Base-by-base conservation (phyloP, 2,888 invertebrate genomes). In the Oligia strigilis region DNA sequence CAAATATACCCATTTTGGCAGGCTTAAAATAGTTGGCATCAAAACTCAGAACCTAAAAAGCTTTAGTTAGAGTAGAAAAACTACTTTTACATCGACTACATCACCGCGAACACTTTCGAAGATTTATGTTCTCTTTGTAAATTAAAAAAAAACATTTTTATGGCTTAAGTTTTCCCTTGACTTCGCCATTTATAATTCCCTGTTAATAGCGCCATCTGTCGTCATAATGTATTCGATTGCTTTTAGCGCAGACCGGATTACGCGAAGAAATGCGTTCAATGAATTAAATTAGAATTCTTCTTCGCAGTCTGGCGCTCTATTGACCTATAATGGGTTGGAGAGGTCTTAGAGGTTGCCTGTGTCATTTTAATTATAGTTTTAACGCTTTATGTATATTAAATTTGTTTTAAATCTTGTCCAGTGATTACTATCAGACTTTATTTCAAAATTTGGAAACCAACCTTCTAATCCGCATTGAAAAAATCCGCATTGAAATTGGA, bases 151-250 rank as follows among this genome's bases (percentile, higher is more conserved):
- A 77, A 40, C 36, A 29, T 14, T 69, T 66, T 71, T 82, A 78
- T 73, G 1, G 70, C 19, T 4, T 6, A 86, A 83, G 6, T 62
- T 81, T 81, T 58, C 17, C 14, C 8, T 69, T 36, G 11, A 36
- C n/a, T 65, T 64, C n/a, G 46, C 23, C 64, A 81, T 83, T 81
- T 75, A 72, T 85, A 83, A 85, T 88, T 87, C 80, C 9, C 13
- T 65, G 79, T 79, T 83, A 88, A 80, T 69, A 75, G 82, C 78
- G 75, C 83, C 88, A 87, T 82, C 82, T 86, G 87, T 83, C 72
- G 83, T 40, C 2, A 64, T 74, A 86, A 85, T 83, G 83, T 86
- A 88, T 88, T 78, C 82, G 77, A 78, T 79, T 73, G 81, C 83
- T 81, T 62, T 67, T 52, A 76, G 67, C 46, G 76, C 66, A 70